Conservation (phyloP, 1,140 invertebrate species). For the Trinorchestia longiramus region DNA sequence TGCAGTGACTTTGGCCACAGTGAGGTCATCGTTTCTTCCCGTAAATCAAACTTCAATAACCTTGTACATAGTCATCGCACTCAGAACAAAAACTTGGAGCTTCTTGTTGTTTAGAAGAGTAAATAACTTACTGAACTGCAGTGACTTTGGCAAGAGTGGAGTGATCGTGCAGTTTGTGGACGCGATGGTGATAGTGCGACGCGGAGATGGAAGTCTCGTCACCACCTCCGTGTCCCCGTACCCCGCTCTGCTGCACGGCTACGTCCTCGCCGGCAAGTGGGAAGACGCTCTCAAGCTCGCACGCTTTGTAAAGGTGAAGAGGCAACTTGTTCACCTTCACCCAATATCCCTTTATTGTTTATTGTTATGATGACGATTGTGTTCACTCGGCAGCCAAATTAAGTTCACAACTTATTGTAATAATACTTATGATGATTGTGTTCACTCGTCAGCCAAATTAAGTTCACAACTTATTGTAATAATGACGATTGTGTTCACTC, state of each 20-base stretch:
- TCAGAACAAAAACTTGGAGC: neutral
- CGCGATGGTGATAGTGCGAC: slow-evolving; percentile 81
- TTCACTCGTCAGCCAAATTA: no score
- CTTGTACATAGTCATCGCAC: neutral
- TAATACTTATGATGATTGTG: no score
- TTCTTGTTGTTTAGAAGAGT: neutral
- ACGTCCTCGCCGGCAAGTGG: slow-evolving; percentile 78
- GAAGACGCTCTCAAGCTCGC: slow-evolving; percentile 83
- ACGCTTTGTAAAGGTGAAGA: slow-evolving; percentile 80
- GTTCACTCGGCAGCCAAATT: no score
- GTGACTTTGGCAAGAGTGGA: slow-evolving; percentile 85
- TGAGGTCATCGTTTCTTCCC: slow-evolving; percentile 81
- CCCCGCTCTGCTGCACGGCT: slow-evolving; percentile 77
- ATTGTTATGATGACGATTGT: no score
- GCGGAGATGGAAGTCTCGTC: slow-evolving; percentile 80
- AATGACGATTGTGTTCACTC: no score
- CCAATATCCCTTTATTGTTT: no score
- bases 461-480: no score
- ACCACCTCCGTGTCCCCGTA: slow-evolving; percentile 78
- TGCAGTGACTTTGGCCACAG: slow-evolving; percentile 83
- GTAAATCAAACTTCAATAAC: no score
- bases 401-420: no score
- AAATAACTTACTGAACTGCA: slow-evolving; percentile 67
- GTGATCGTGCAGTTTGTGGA: slow-evolving; percentile 83
- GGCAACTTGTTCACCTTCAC: no score